Evolutionary conservation across 2,888 invertebrate genomes (phyloP).

Genomic region (Metallyticus violacea): DNA sequence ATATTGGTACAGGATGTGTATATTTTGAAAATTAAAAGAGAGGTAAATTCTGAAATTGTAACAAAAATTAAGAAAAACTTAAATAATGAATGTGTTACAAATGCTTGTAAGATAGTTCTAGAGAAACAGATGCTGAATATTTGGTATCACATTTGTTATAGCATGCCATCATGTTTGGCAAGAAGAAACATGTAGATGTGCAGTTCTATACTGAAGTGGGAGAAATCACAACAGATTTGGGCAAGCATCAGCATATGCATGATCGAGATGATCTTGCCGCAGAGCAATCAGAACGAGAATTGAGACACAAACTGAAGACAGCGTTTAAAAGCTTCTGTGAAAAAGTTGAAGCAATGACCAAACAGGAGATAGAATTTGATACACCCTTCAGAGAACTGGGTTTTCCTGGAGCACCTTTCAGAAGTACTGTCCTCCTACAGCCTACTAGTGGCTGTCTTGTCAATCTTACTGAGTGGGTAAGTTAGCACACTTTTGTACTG

Average conservation of each 20-base stretch:
- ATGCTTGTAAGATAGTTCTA: too few relatives aligned
- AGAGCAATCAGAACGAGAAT: constrained; percentile 96
- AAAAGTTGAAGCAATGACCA: constrained; percentile 92
- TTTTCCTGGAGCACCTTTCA: constrained; percentile 95
- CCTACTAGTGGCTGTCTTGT: constrained; percentile 98
- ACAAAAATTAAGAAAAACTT: too few relatives aligned
- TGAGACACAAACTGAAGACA: constrained; percentile 93
- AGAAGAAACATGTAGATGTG: constrained; percentile 98
- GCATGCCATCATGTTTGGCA: constrained; percentile 98
- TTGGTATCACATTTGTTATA: too few relatives aligned
- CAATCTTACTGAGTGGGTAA: constrained; percentile 92
- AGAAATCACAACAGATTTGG: constrained; percentile 98
- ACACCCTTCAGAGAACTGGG: constrained; percentile 97
- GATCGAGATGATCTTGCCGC: constrained; percentile 98
- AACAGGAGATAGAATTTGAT: constrained; percentile 97
- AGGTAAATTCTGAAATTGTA: too few relatives aligned
- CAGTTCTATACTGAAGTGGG: constrained; percentile 99
- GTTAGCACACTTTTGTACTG: too few relatives aligned
- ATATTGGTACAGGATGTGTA: too few relatives aligned
- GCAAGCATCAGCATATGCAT: constrained; percentile 99
- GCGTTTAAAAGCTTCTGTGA: constrained; percentile 99
- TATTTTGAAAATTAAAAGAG: too few relatives aligned
- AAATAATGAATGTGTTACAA: too few relatives aligned
- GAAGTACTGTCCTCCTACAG: constrained; percentile 92
- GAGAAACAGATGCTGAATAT: too few relatives aligned